phyloP scores from a whole-genome alignment of 2,888 invertebrate species.

The Venustoraphidia nigricollis region DNA sequence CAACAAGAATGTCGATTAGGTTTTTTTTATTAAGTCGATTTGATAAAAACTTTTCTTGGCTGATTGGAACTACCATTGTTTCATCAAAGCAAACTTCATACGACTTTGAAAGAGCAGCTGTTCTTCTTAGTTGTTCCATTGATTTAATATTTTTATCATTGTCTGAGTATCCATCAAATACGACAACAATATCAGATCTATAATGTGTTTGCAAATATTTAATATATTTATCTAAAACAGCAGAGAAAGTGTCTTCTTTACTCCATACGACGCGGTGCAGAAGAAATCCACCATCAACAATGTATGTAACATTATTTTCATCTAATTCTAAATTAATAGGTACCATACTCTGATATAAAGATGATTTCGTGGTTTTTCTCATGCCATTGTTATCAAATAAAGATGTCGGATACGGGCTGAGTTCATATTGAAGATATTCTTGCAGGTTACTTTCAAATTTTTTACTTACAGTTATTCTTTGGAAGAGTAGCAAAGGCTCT shows the following conservation, averaged over 20 bases:
- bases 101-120: conserved; percentile 20
- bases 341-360: not conserved
- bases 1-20: too few relatives aligned
- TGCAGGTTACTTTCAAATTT: conserved; percentile 4
- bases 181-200: conserved; percentile 16
- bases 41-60: conserved; percentile 11
- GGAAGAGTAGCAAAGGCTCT: conserved; percentile 6
- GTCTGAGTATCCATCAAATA: conserved; percentile 21
- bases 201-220: conserved; percentile 15
- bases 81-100: conserved; percentile 22
- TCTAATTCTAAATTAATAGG: too few relatives aligned
- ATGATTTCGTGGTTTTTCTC: conserved; percentile 3
- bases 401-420: conserved; percentile 5
- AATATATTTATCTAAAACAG: conserved; percentile 15
- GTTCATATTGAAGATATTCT: conserved; percentile 5
- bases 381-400: conserved; percentile 6
- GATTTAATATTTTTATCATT: conserved; percentile 17
- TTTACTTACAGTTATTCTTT: conserved; percentile 2
- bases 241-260: conserved; percentile 14
- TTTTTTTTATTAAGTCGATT: too few relatives aligned
- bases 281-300: too few relatives aligned
- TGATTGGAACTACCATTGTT: conserved; percentile 18
- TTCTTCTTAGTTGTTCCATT: conserved; percentile 21
- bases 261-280: conserved; percentile 16
- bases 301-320: too few relatives aligned